phyloP scores from a whole-genome alignment of 2,113 vertebrate genomes.

The Otolemur garnettii region DNA sequence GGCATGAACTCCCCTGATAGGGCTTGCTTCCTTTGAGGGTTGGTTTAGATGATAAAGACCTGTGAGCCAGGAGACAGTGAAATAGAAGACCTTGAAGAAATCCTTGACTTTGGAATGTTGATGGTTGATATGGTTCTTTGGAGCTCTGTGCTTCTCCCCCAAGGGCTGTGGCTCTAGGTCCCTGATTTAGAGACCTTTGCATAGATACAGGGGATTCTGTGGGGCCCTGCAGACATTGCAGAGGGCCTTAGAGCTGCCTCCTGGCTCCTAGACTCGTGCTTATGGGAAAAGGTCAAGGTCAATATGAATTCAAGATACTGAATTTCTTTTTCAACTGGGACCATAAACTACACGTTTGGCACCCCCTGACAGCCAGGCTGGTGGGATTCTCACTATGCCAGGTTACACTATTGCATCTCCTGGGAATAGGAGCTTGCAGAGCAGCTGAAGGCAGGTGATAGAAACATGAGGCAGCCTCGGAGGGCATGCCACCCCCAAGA shows the following conservation, averaged over 20 bases:
- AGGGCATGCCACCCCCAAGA: fast-evolving
- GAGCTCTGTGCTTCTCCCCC: neutral
- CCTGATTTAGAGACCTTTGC: neutral
- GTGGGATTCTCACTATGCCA: neutral
- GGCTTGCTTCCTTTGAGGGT: neutral
- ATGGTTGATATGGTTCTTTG: fast-evolving
- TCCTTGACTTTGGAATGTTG: neutral
- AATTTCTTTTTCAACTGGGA: neutral
- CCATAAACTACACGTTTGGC: neutral
- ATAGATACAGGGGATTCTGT: neutral
- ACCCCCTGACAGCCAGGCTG: neutral
- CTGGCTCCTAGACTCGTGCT: neutral
- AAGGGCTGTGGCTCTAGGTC: fast-evolving
- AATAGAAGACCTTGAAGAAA: fast-evolving
- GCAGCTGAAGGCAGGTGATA: neutral
- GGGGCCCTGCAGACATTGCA: neutral
- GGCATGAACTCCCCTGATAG: fast-evolving
- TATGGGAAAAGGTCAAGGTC: neutral
- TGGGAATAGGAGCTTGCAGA: neutral
- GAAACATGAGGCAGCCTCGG: fast-evolving
- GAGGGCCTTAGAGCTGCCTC: neutral
- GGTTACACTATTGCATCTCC: neutral
- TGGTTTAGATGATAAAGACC: neutral
- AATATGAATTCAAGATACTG: neutral
- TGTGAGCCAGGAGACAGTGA: neutral